Percentiles rank a stretch among this genome's conserved stretches.
phyloP scores from a whole-genome alignment of 2,888 invertebrate genomes.

The Eilema griseolum region DNA sequence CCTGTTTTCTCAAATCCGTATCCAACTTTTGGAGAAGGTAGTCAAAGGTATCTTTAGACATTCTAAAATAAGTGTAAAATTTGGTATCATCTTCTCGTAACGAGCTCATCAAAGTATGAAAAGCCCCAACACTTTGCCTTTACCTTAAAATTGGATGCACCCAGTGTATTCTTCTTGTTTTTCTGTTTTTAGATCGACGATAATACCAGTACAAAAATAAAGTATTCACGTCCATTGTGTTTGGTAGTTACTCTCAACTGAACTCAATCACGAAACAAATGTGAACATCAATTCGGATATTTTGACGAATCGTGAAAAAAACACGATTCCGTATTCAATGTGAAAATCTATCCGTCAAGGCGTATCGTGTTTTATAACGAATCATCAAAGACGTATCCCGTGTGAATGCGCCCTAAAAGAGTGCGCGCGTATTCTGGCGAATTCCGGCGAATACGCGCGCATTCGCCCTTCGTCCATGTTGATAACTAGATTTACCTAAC shows the following conservation, averaged over 20 bases:
- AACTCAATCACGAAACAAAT: conserved; percentile 10
- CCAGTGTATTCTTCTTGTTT: conserved; percentile 18
- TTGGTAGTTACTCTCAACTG: conserved; percentile 8
- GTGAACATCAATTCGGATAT: no score
- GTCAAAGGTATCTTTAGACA: conserved; percentile 6
- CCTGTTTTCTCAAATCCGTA: conserved; percentile 10
- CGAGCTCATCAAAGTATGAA: conserved; percentile 16
- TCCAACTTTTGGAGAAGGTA: conserved; percentile 7
- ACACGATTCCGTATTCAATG: no score
- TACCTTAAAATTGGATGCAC: conserved; percentile 19
- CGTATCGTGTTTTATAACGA: no score
- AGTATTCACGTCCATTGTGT: conserved; percentile 8
- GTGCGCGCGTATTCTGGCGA: no score
- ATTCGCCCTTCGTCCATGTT: no score
- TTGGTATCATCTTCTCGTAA: conserved; percentile 13
- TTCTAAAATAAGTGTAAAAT: conserved; percentile 19
- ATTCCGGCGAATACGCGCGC: no score
- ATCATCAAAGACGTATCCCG: no score
- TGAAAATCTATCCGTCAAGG: no score
- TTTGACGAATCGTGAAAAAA: no score
- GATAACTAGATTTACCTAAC: no score
- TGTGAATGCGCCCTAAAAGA: no score
- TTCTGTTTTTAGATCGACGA: conserved; percentile 18
- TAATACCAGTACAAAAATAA: conserved; percentile 16
- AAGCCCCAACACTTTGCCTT: conserved; percentile 14